Evolutionary conservation across 1,140 invertebrate species (phyloP).

Genomic region (Acyrthosiphon pisum): DNA sequence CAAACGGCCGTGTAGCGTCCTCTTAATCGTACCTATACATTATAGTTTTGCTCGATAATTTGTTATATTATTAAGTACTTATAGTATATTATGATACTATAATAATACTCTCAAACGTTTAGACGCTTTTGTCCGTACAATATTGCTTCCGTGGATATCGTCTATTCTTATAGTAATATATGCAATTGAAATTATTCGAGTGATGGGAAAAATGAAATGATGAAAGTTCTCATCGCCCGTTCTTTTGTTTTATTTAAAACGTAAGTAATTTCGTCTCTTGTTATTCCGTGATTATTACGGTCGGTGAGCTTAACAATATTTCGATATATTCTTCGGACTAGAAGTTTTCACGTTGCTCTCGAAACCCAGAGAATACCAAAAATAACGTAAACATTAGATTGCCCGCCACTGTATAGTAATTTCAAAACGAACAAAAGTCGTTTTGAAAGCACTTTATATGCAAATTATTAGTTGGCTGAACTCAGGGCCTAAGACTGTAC

Average conservation of each 20-base stretch:
- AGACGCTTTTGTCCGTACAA: neutral
- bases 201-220: neutral
- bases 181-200: neutral
- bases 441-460: slow-evolving; percentile 54
- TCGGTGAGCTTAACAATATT: neutral
- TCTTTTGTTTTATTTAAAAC: neutral
- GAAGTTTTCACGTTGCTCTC: neutral
- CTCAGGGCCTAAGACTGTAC: slow-evolving; percentile 23
- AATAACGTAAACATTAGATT: slow-evolving; percentile 41
- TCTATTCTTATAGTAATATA: neutral
- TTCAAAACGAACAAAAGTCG: slow-evolving; percentile 41
- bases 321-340: neutral
- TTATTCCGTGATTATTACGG: neutral
- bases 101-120: too few species aligned
- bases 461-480: slow-evolving; percentile 41
- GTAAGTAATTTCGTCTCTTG: neutral
- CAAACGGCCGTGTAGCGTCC: too few species aligned
- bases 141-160: neutral
- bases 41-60: too few species aligned
- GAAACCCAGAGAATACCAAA: neutral
- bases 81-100: too few species aligned
- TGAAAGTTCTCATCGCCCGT: neutral
- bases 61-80: too few species aligned
- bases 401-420: slow-evolving; percentile 26
- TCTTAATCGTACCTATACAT: too few species aligned